Base-by-base conservation (phyloP, 92 coral and sea anemone genomes). In the Bergia sp. region DNA sequence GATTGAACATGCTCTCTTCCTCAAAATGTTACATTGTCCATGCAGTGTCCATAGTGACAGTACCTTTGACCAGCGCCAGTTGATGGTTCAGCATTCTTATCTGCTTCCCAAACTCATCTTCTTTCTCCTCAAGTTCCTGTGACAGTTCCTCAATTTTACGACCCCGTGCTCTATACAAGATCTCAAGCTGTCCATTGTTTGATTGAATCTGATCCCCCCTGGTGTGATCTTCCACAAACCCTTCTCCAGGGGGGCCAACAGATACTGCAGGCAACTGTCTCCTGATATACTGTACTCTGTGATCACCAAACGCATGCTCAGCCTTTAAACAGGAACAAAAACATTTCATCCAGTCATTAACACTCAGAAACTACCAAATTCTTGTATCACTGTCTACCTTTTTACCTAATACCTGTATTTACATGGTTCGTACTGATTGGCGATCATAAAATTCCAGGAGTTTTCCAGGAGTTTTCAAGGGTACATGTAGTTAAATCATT, bases 101-200 rank as follows among this genome's bases (percentile, higher is more conserved):
- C 93, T 97, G 94, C 76, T 93, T 90, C 85, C 93, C 92, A 89
- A 94, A 86, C 76, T 96, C 99, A n/a, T 97, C 96, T 79, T 97
- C 99, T 82, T 95, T 91, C 72, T 80, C 88, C n/a, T 93, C 91
- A 80, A 96, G 74, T 73, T 93, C 89, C 67, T 89, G 89, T 21
- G 95, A 94, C 80, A 97, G 71, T 57, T 97, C 98, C 87, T 97
- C 97, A 74, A 97, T 88, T 61, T 97, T 95, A 58, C 99, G 87
- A 37, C 98, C 98, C 12, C 99, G 93, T 29, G 99, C 99, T 78
- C 94, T 94, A 83, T 97, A 95, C 85, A 97, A 85, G n/a, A 94
- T 86, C 91, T 95, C 98, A 7, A 97, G 91, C 89, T 97, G 99
- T 2, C 93, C 91, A 11, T 72, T 66, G 53, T 92, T 93, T 58